Percentiles rank a stretch among this genome's conserved stretches.
Evolutionary conservation across 2,113 vertebrate genomes (phyloP).

Genomic region (Pygoscelis antarcticus): DNA sequence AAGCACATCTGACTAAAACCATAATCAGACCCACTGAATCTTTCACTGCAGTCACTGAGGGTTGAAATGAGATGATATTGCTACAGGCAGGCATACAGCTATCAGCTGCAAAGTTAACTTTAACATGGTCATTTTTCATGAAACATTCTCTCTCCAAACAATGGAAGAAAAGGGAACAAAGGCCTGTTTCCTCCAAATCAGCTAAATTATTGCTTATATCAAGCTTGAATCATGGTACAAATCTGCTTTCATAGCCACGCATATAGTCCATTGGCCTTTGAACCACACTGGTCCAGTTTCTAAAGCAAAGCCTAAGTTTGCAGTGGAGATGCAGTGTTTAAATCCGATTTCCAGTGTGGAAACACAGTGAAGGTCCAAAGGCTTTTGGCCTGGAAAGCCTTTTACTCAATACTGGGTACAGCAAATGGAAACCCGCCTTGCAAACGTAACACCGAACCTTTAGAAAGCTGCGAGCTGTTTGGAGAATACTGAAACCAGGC

Average conservation of each 20-base stretch:
- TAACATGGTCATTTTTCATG: background rate
- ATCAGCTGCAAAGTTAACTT: background rate
- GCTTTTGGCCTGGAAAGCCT: background rate
- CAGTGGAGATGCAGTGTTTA: background rate
- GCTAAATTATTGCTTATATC: background rate
- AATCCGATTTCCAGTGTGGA: background rate
- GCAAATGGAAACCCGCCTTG: background rate
- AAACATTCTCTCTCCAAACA: background rate
- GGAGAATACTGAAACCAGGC: background rate
- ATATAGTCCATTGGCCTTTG: background rate
- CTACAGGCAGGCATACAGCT: background rate
- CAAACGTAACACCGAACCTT: fast-evolving
- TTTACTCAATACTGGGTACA: background rate
- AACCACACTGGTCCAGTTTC: background rate
- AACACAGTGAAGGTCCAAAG: background rate
- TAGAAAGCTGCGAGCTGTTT: background rate
- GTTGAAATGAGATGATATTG: background rate
- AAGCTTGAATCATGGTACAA: background rate
- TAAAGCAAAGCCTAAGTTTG: background rate
- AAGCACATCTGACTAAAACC: background rate
- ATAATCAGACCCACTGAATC: background rate
- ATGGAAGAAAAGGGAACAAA: background rate
- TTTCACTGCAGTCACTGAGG: background rate
- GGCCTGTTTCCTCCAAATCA: background rate
- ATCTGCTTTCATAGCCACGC: background rate